A percentile compares a stretch with the other conserved stretches of the same genome.
phyloP scores from a whole-genome alignment of 2,113 vertebrate species.

The Catagonus wagneri region DNA sequence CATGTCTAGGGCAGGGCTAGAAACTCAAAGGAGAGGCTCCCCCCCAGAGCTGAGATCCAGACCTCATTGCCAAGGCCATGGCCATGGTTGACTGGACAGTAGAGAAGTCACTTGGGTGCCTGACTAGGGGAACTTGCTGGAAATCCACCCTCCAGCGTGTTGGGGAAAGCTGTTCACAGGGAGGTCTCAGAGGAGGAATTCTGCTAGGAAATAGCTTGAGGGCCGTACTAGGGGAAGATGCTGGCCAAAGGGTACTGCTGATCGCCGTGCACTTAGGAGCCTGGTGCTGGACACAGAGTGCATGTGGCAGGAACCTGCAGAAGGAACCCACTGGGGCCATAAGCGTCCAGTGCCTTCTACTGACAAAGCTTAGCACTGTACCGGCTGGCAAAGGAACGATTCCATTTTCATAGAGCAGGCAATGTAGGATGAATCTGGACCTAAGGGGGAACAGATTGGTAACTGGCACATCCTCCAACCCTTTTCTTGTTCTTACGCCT shows the following conservation, averaged over 20 bases:
- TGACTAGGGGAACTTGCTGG: background rate
- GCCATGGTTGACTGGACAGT: background rate
- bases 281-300: background rate
- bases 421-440: background rate
- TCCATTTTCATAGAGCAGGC: background rate
- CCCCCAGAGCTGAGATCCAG: background rate
- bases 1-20: background rate
- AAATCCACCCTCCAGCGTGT: background rate
- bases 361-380: background rate
- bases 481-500: background rate
- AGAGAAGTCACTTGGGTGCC: background rate
- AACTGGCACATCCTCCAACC: background rate
- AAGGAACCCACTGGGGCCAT: background rate
- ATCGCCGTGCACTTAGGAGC: too few relatives aligned
- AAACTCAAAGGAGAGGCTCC: background rate
- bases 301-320: background rate
- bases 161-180: background rate
- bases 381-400: background rate
- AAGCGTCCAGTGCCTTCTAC: background rate
- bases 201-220: background rate
- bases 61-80: background rate
- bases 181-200: background rate
- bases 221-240: background rate
- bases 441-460: background rate
- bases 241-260: background rate